A percentile compares a stretch with the other conserved stretches of the same genome.
phyloP scores from a whole-genome alignment of 2,888 invertebrate species.

The Coenonympha arcania region DNA sequence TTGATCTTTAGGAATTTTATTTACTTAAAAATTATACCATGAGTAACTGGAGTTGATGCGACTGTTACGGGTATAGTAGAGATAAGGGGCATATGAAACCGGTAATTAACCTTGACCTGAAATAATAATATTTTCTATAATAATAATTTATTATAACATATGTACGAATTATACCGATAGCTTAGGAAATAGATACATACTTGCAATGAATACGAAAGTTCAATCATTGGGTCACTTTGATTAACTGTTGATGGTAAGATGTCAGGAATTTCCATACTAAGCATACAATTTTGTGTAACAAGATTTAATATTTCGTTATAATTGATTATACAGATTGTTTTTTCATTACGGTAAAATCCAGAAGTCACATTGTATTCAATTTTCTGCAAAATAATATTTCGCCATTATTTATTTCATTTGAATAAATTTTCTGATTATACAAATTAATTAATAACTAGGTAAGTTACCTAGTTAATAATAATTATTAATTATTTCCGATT shows the following conservation, averaged over 20 bases:
- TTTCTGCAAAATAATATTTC: conserved; percentile 40
- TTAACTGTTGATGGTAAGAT: conserved; percentile 50
- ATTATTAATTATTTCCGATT: neutral
- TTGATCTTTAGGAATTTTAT: too few species aligned
- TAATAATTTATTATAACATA: too few species aligned
- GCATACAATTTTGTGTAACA: conserved; percentile 39
- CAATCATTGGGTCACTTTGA: conserved; percentile 45
- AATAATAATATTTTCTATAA: neutral
- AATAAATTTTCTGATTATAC: neutral
- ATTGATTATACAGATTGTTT: conserved; percentile 39
- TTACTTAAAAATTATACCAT: conserved; percentile 12
- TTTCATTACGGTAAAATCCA: conserved; percentile 50
- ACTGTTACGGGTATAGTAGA: conserved; percentile 32
- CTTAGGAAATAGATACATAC: too few species aligned
- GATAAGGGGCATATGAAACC: conserved; percentile 27
- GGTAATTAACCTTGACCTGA: conserved; percentile 32
- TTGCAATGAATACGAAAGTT: conserved; percentile 51
- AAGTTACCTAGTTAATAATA: neutral
- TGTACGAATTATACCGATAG: too few species aligned
- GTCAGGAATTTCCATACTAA: conserved; percentile 55
- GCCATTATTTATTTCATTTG: neutral
- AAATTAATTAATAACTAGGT: too few species aligned
- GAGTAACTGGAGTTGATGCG: conserved; percentile 27
- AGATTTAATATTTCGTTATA: conserved; percentile 40
- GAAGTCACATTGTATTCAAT: conserved; percentile 45